phyloP scores from a whole-genome alignment of 2,888 invertebrate genomes.

The Eupithecia vulgata region DNA sequence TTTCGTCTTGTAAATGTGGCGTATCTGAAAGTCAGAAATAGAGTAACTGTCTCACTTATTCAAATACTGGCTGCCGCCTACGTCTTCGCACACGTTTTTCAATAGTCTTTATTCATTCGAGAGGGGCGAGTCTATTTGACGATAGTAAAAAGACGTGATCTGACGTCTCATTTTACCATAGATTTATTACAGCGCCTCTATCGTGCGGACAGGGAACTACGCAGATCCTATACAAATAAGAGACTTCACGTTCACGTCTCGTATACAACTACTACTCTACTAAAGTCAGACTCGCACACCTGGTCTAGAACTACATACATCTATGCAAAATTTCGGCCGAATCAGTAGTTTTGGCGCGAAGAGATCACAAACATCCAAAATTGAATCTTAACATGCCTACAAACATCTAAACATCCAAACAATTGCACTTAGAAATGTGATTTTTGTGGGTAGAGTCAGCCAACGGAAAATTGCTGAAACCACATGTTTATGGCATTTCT shows the following conservation, averaged over 20 bases:
- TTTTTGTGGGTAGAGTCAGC: not conserved
- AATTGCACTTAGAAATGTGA: not conserved
- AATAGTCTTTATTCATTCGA: not conserved
- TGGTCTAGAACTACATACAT: not conserved
- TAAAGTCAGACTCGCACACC: too few species aligned
- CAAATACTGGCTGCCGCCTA: not conserved
- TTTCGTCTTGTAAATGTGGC: conserved; percentile 81
- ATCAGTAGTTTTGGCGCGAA: not conserved
- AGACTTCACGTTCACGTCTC: too few species aligned
- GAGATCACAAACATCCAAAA: not conserved
- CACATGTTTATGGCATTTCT: not conserved
- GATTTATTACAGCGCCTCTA: too few species aligned
- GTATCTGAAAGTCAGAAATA: conserved; percentile 70
- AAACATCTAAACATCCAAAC: not conserved
- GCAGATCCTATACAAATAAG: too few species aligned
- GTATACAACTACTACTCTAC: too few species aligned
- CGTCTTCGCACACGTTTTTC: not conserved
- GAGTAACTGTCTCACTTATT: not conserved
- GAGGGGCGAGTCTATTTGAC: too few species aligned
- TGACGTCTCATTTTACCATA: too few species aligned
- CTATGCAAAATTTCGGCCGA: not conserved
- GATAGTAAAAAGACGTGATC: too few species aligned
- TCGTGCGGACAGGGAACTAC: too few species aligned
- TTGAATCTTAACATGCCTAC: not conserved
- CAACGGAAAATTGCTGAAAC: not conserved